Conservation (phyloP, 2,888 invertebrate genomes). For the Mechanitis messenoides region DNA sequence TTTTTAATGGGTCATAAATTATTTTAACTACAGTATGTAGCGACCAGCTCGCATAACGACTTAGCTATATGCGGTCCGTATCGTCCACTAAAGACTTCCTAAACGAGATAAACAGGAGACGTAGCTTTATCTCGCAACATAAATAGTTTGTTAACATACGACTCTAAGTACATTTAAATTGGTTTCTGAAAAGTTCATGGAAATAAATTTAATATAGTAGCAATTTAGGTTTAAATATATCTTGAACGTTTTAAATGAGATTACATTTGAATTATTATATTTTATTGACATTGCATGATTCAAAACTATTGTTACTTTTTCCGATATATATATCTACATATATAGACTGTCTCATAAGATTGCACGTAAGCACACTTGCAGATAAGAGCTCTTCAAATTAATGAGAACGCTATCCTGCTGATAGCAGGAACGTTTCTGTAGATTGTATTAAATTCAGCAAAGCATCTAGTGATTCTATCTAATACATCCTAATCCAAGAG, state of each 20-base stretch:
- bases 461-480: conserved; percentile 7
- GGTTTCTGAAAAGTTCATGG: too few species aligned
- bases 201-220: too few species aligned
- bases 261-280: too few species aligned
- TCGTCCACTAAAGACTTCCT: conserved; percentile 64
- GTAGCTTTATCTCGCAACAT: conserved; percentile 59
- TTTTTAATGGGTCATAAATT: too few species aligned
- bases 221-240: too few species aligned
- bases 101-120: conserved; percentile 58
- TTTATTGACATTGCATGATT: too few species aligned
- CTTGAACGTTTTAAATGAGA: too few species aligned
- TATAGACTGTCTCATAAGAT: conserved; percentile 50
- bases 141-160: conserved; percentile 51
- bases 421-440: conserved; percentile 45
- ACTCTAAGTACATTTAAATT: conserved; percentile 23
- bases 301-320: too few species aligned
- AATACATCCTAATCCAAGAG: neutral
- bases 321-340: too few species aligned
- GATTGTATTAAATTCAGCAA: conserved; percentile 20
- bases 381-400: conserved; percentile 58
- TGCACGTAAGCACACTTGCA: conserved; percentile 51
- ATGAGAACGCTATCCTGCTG: conserved; percentile 55
- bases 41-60: conserved; percentile 46
- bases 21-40: conserved; percentile 11
- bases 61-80: conserved; percentile 40